Percentiles rank a stretch among this genome's conserved stretches.
These are phyloP conservation scores for Catharus minimus DNA, from an alignment of 2,113 vertebrate species.

Conservation along the genomic window DNA sequence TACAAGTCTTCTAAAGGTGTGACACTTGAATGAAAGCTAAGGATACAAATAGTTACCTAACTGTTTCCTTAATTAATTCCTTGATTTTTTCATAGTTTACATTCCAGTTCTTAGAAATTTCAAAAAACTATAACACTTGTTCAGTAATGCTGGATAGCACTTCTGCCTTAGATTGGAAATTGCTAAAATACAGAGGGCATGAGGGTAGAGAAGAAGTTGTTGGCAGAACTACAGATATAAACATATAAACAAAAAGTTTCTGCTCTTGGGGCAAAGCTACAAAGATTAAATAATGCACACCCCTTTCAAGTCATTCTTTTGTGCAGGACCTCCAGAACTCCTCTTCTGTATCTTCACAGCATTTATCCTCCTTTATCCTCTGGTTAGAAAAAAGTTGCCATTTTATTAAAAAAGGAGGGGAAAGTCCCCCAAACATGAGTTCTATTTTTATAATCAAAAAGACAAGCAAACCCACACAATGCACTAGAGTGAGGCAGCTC, in stretches of 20 bases:
- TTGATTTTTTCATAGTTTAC: neutral
- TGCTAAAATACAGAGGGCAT: neutral
- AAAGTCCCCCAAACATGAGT: neutral
- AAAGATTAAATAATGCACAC: neutral
- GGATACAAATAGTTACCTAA: neutral
- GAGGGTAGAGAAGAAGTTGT: neutral
- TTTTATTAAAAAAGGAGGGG: rapidly evolving
- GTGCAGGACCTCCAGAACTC: neutral
- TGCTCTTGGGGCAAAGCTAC: neutral
- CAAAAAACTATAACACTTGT: neutral
- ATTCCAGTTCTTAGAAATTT: neutral
- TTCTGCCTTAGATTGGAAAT: neutral
- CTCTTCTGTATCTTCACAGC: neutral
- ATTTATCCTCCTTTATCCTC: neutral
- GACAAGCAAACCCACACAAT: neutral
- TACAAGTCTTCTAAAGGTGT: neutral
- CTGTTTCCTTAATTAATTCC: neutral
- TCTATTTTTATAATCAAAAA: neutral
- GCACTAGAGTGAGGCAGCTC: neutral
- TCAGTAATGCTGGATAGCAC: neutral
- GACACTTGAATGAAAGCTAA: neutral
- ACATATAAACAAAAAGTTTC: neutral
- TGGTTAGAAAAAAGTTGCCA: neutral
- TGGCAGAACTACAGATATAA: neutral
- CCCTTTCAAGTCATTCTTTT: neutral